Base-by-base conservation (phyloP, 2,888 invertebrate species). In the Parnassius orleans region DNA sequence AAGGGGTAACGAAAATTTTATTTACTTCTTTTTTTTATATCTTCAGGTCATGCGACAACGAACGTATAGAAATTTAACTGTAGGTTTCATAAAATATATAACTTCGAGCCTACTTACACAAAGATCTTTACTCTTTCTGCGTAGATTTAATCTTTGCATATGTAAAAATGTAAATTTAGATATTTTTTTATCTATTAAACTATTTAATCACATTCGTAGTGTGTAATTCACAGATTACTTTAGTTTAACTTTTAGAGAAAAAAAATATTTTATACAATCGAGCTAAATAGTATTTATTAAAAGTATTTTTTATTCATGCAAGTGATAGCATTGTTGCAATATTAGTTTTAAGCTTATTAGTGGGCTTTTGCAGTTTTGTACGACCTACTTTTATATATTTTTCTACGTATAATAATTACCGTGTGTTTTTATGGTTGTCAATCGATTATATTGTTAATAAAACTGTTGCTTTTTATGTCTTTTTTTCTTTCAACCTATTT, bases 281-380 rank as follows among this genome's bases (percentile, higher is more conserved):
- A 69, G 60, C 63, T 67, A 67, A 66, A 63, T 50, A 59, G 66
- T 68, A 68, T 73, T 73, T 72, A 72, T 69, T 66, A 69, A 65
- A 65, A 59, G 60, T 66, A 73, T 75, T 73, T 68, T 66, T 67
- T 72, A 70, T 77, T 80, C 76, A 71, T 74, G 73, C 77, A 78
- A 86, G 91, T 91, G 91, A 91, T 90, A 90, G 74, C 77, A 78
- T 78, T 83, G 89, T 90, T 90, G 91, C 91, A 91, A 91, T 91
- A 91, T 81, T 91, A 90, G 88, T 72, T 71, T 69, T 87, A 90
- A 86, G 83, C 78, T 81, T 76, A 71, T 69, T 72, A 70, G 74
- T 76, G 73, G 77, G 78, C 77, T 78, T 79, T 75, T 77, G 79
- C 80, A 74, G 72, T 72, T 72, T 68, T 77, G 74, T 79, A 77